Evolutionary conservation across 2,797 vertebrate species (phyloP).

Genomic region (Muraenolepis orangiensis): DNA sequence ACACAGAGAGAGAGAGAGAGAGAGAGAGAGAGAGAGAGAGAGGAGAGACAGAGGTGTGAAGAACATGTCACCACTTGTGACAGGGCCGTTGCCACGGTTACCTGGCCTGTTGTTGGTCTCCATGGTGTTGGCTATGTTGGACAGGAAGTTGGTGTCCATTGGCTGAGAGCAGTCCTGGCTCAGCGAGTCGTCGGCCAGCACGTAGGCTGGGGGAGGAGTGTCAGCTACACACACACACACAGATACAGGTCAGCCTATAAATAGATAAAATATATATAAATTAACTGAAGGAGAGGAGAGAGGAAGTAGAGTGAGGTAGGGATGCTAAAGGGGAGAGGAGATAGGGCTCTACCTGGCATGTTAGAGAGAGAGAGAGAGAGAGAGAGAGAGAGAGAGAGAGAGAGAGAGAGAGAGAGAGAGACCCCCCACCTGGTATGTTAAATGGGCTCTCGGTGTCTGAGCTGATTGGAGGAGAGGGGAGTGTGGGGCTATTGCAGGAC

Average conservation of each 20-base stretch:
- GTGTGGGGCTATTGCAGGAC: conserved; percentile 76
- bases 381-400: no score
- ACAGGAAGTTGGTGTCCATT: conserved; percentile 80
- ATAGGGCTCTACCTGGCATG: conserved; percentile 76
- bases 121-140: conserved; percentile 35
- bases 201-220: conserved; percentile 83
- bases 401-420: no score
- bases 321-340: conserved; percentile 1
- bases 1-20: background rate
- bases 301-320: background rate
- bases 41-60: background rate
- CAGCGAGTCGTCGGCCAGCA: conserved; percentile 80
- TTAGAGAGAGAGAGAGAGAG: no score
- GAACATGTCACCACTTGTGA: conserved; percentile 48
- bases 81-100: conserved; percentile 62
- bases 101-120: conserved; percentile 87
- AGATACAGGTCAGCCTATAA: conserved; percentile 44
- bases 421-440: conserved; percentile 84
- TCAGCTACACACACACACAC: conserved; percentile 64
- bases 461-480: conserved; percentile 83
- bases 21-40: background rate
- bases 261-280: no score
- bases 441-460: conserved; percentile 86
- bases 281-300: background rate
- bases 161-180: conserved; percentile 81